Evolutionary conservation across 1,140 invertebrate genomes (phyloP).

Genomic region (Acromyrmex charruanus): DNA sequence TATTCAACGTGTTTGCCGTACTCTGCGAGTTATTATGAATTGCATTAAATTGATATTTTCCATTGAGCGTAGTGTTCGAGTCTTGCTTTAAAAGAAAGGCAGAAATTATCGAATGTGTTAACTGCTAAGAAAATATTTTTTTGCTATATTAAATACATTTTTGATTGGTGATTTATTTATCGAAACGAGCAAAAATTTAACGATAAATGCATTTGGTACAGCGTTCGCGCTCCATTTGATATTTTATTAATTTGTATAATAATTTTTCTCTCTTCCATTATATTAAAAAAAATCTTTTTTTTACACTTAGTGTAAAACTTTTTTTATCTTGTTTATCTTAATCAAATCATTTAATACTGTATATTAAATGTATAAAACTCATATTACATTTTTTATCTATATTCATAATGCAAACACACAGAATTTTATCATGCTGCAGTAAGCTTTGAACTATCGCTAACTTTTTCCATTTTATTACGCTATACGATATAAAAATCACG

Average conservation of each 20-base stretch:
- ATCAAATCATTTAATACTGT: constrained; percentile 26
- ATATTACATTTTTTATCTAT: background rate
- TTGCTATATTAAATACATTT: background rate
- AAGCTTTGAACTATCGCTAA: constrained; percentile 12
- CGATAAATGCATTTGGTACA: background rate
- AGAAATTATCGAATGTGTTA: constrained; percentile 14
- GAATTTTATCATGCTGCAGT: constrained; percentile 6
- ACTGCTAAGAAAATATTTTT: constrained; percentile 25
- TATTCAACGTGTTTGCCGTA: constrained; percentile 48
- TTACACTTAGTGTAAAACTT: constrained; percentile 18
- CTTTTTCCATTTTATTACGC: constrained; percentile 25
- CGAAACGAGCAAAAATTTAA: background rate
- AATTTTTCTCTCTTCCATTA: background rate
- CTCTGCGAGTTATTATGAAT: constrained; percentile 49
- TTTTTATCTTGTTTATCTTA: constrained; percentile 21
- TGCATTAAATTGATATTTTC: constrained; percentile 45
- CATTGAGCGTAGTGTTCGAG: constrained; percentile 4
- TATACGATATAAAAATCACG: constrained; percentile 3
- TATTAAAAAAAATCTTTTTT: constrained; percentile 26
- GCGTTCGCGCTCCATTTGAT: background rate
- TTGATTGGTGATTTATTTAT: constrained; percentile 7
- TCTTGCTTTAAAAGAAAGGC: background rate
- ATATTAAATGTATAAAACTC: constrained; percentile 29
- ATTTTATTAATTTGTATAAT: constrained; percentile 17
- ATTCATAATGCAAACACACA: constrained; percentile 38